Conservation (phyloP, 2,797 vertebrate species). For the Choloepus didactylus region DNA sequence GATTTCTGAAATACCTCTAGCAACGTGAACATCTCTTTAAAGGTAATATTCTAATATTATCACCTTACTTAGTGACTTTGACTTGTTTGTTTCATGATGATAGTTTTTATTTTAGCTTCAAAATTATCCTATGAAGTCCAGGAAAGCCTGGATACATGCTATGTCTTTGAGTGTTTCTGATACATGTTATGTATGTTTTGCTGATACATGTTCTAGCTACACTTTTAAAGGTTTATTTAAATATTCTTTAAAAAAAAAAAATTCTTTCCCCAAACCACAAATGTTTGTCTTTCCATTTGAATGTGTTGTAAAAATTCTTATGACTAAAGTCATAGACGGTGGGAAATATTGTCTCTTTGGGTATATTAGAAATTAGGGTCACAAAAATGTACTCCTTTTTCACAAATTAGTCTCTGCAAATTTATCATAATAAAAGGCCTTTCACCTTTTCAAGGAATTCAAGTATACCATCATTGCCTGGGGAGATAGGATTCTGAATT, state of each 20-base stretch:
- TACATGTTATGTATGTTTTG: not conserved
- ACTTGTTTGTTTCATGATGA: not conserved
- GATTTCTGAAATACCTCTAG: not conserved
- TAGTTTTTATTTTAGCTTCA: not conserved
- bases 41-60: not conserved
- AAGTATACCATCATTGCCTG: slow-evolving; percentile 21
- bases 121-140: not conserved
- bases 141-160: not conserved
- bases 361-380: slow-evolving; percentile 36
- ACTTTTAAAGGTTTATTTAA: not conserved
- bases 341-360: slow-evolving; percentile 2
- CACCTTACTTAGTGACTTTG: not conserved
- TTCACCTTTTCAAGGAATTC: slow-evolving; percentile 45
- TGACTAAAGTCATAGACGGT: not conserved
- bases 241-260: not conserved
- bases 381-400: slow-evolving; percentile 12
- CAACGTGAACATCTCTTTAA: not conserved
- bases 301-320: not conserved
- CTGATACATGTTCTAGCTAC: not conserved
- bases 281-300: not conserved
- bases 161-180: not conserved
- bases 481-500: slow-evolving; percentile 31
- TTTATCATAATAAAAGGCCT: slow-evolving; percentile 19
- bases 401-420: slow-evolving; percentile 39
- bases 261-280: not conserved